Base-by-base conservation (phyloP, 2,888 invertebrate genomes). In the Cosmia pyralina region DNA sequence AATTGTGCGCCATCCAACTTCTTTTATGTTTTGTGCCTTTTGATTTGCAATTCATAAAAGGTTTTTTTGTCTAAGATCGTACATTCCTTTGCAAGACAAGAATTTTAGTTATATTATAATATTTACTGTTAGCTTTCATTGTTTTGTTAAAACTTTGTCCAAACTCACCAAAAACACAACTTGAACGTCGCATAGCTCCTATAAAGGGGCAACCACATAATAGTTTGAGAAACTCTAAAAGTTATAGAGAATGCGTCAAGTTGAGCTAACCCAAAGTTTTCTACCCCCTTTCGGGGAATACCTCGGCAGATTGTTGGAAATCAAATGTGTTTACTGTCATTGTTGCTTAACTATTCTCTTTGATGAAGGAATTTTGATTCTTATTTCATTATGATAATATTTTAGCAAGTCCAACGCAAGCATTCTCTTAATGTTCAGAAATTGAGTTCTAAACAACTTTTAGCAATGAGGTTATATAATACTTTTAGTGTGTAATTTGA, bases 221-320 rank as follows among this genome's bases (percentile, higher is more conserved):
- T 87, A 88, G 88, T 89, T 88, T 72, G 76, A 72, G 76, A 68
- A 86, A 83, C 84, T 87, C 83, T 60, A 77, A 83, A 86, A 86
- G 82, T 86, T 86, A 88, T 81, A 77, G 79, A 77, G 75, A 66
- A 82, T 78, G 77, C 73, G 62, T 80, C 77, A 85, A 89, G 83
- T 90, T 86, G 79, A 82, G 86, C 81, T 85, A 87, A 82, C 82
- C 69, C 63, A 62, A 89, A 90, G 88, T 88, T 89, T 87, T 86
- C 83, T 82, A 62, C 72, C 77, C 78, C 78, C 85, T 85, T 86
- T 84, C 65, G 73, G 77, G 59, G 70, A 77, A 88, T 88, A 78
- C 69, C 79, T 79, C 72, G 34, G 62, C 67, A 74, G 76, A 84
- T 88, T 82, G 86, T 88, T 86, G 63, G 48, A 71, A 81, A 85